Percentiles rank a stretch among this genome's conserved stretches.
phyloP scores from a whole-genome alignment of 2,888 invertebrate genomes.

The Melinaea marsaeus region DNA sequence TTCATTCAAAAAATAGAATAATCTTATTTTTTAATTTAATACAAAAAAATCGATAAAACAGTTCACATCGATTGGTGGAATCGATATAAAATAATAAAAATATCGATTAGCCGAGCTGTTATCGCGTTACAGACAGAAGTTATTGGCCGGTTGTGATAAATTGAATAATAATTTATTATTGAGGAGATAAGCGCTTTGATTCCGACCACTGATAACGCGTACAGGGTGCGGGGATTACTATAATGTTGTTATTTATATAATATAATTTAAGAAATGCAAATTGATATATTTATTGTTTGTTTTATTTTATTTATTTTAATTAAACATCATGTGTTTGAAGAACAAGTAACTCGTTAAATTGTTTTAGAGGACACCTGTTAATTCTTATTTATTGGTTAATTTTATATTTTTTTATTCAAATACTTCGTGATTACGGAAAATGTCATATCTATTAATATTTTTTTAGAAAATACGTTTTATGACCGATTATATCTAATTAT shows the following conservation, averaged over 20 bases:
- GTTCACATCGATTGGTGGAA: not conserved
- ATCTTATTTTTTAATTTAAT: no score
- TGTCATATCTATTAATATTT: conserved; percentile 21
- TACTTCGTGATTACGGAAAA: not conserved
- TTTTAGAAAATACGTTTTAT: no score
- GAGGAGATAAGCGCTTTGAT: conserved; percentile 62
- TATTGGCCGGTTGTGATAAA: conserved; percentile 70
- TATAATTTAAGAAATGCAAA: not conserved
- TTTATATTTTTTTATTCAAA: conserved; percentile 7
- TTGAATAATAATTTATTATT: conserved; percentile 75
- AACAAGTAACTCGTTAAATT: conserved; percentile 21
- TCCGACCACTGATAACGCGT: conserved; percentile 52
- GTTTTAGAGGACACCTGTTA: conserved; percentile 19
- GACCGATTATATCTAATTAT: no score
- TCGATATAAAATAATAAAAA: conserved; percentile 8
- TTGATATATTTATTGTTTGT: not conserved
- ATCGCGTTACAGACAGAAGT: conserved; percentile 66
- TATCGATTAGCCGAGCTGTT: conserved; percentile 38
- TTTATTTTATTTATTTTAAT: conserved; percentile 20
- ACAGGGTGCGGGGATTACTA: not conserved
- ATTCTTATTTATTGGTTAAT: conserved; percentile 20
- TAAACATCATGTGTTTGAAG: conserved; percentile 22
- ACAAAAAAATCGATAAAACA: not conserved
- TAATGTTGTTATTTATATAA: not conserved
- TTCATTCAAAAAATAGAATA: no score